Conservation (phyloP, 2,888 invertebrate species). For the Steinernema hermaphroditum region DNA sequence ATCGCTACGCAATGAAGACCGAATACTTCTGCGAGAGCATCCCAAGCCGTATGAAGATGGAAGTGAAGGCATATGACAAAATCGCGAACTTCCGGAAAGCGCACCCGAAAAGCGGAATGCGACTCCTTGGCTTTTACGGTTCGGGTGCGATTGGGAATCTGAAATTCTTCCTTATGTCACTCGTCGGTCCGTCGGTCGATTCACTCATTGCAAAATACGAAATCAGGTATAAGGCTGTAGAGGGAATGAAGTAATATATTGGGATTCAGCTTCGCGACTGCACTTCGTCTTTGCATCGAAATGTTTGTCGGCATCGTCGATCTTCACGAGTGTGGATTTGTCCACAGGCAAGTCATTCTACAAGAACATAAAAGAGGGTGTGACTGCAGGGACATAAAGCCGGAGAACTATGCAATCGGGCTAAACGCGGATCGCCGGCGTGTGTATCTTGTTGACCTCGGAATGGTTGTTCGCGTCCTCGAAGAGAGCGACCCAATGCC, state of each 20-base stretch:
- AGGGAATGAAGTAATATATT: background rate
- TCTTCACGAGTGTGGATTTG: slow-evolving; percentile 1
- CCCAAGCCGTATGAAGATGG: slow-evolving; percentile 18
- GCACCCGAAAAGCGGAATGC: background rate
- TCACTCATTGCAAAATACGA: background rate
- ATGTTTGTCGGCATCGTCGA: slow-evolving; percentile 10
- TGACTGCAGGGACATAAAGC: background rate
- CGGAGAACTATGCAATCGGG: slow-evolving; percentile 18
- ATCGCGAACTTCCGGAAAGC: background rate
- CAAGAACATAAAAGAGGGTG: background rate
- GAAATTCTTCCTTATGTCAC: slow-evolving; percentile 20
- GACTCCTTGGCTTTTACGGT: slow-evolving; percentile 4
- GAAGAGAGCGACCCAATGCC: background rate
- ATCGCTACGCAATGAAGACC: slow-evolving; percentile 21
- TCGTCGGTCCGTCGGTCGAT: slow-evolving; percentile 24
- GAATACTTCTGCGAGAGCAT: background rate
- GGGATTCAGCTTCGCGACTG: background rate
- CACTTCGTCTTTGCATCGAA: slow-evolving; percentile 14
- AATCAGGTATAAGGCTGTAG: background rate
- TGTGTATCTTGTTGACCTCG: slow-evolving; percentile 12
- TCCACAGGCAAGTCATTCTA: background rate
- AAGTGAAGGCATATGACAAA: slow-evolving; percentile 22
- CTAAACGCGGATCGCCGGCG: background rate
- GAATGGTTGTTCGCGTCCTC: background rate
- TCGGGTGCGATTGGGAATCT: slow-evolving; percentile 12